These are phyloP conservation scores for Tiliqua scincoides DNA, from an alignment of 2,113 vertebrate genomes.

Conservation along the genomic window DNA sequence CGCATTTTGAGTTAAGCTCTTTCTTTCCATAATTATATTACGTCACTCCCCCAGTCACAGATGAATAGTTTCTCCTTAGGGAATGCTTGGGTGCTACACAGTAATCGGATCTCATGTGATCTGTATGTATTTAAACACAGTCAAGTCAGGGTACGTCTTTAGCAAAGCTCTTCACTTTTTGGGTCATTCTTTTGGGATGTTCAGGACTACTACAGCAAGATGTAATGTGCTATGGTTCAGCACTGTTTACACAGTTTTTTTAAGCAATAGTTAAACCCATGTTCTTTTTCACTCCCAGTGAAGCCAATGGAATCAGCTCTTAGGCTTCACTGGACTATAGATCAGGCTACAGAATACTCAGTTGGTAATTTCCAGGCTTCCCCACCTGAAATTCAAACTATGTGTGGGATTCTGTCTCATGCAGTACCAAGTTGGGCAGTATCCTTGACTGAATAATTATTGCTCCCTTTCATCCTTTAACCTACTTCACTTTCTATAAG, in stretches of 20 bases:
- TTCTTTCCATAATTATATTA: background rate
- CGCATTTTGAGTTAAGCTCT: background rate
- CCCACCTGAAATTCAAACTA: background rate
- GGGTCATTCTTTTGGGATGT: too few relatives aligned
- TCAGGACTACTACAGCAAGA: background rate
- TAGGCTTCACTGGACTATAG: background rate
- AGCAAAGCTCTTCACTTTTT: background rate
- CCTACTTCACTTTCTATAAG: background rate
- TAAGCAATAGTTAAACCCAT: background rate
- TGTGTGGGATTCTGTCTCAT: background rate
- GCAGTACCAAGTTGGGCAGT: background rate
- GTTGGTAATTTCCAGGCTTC: background rate
- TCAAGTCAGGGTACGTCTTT: background rate
- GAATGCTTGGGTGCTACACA: background rate
- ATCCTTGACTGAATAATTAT: background rate
- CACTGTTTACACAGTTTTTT: too few relatives aligned
- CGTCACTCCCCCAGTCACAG: background rate
- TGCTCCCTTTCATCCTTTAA: background rate
- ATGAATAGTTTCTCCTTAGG: background rate
- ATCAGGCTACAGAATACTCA: background rate
- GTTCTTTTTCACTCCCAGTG: background rate
- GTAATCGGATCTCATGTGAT: background rate
- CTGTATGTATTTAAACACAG: background rate
- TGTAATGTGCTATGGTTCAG: background rate
- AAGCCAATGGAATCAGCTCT: background rate